Percentiles rank a stretch among this genome's conserved stretches.
phyloP scores from a whole-genome alignment of 1,140 invertebrate species.

The Diuraphis noxia region DNA sequence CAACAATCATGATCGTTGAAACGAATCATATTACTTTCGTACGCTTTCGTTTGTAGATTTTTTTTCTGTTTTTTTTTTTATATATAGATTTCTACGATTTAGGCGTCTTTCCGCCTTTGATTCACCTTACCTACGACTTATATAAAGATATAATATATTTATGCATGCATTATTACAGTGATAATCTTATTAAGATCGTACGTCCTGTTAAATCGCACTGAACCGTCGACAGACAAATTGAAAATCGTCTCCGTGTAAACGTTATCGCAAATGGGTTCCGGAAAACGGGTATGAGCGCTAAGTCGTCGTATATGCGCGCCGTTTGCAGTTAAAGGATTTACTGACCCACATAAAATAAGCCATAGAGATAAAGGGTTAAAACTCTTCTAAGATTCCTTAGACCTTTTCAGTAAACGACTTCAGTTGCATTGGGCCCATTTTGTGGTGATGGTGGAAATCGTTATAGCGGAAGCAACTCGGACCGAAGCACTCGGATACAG shows the following conservation, averaged over 20 bases:
- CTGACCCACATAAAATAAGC: not conserved
- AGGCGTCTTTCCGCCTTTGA: not conserved
- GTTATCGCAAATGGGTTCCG: not conserved
- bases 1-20: not conserved
- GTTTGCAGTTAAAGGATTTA: not conserved
- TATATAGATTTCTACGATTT: not conserved
- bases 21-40: not conserved
- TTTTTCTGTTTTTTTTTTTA: not conserved
- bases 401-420: not conserved
- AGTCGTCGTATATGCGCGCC: not conserved
- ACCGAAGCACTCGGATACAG: not conserved
- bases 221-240: not conserved
- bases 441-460: not conserved
- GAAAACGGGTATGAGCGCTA: not conserved
- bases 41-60: not conserved
- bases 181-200: not conserved
- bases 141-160: no score
- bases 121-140: not conserved
- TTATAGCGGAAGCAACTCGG: not conserved
- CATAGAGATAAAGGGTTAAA: not conserved
- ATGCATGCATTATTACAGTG: not conserved
- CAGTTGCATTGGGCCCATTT: not conserved
- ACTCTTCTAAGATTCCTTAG: not conserved
- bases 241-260: not conserved
- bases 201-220: not conserved